phyloP scores from a whole-genome alignment of 37 sponge, comb jelly and placozoan species.

The Ianthella basta region DNA sequence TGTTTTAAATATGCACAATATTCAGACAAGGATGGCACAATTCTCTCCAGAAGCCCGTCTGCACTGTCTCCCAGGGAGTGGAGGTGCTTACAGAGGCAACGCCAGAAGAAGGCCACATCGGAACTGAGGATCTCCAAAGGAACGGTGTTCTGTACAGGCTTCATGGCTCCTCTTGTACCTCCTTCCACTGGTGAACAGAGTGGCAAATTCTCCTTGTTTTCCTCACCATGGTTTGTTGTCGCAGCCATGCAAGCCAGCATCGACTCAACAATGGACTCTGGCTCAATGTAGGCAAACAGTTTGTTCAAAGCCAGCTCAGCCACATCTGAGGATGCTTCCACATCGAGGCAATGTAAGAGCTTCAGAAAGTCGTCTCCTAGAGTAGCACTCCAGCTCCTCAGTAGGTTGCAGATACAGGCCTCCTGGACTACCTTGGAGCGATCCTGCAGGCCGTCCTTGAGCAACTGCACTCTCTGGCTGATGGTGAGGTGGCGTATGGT shows the following conservation, averaged over 20 bases:
- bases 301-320: conserved; percentile 51
- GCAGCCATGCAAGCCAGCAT: conserved; percentile 4
- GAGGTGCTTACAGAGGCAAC: conserved; percentile 65
- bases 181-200: background rate
- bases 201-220: conserved; percentile 5
- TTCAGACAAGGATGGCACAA: conserved; percentile 65
- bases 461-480: conserved; percentile 55
- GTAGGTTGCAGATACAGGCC: conserved; percentile 58
- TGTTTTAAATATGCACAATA: conserved; percentile 69
- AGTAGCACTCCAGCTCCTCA: conserved; percentile 60
- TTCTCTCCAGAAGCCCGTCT: conserved; percentile 49
- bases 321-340: conserved; percentile 71
- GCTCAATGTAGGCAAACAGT: conserved; percentile 58
- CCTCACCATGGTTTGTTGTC: background rate
- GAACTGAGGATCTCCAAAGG: conserved; percentile 43
- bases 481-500: conserved; percentile 69
- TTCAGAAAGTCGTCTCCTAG: conserved; percentile 67
- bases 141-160: conserved; percentile 1
- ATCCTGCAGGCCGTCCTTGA: conserved; percentile 67
- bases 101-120: conserved; percentile 81
- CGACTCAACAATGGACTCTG: conserved; percentile 33
- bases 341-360: conserved; percentile 66
- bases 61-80: conserved; percentile 37
- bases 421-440: conserved; percentile 39
- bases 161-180: background rate